Conservation (phyloP, 2,888 invertebrate species). For the Acronicta psi region DNA sequence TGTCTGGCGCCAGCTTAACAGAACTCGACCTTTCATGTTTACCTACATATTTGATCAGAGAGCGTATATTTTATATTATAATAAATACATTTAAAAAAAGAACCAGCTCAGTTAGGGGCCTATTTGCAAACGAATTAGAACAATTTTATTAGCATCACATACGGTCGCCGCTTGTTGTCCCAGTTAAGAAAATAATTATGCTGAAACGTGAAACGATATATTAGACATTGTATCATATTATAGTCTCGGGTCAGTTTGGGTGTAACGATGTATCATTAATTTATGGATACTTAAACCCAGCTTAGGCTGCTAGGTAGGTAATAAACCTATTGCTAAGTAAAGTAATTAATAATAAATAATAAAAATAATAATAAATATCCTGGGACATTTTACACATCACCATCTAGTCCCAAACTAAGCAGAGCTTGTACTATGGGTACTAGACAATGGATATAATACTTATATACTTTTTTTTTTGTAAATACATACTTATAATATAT, state of each 20-base stretch:
- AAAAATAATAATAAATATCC: too few relatives aligned
- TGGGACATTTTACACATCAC: too few relatives aligned
- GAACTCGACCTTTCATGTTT: slow-evolving; percentile 10
- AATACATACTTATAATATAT: too few relatives aligned
- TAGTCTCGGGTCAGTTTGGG: background rate
- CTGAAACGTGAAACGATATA: slow-evolving; percentile 8
- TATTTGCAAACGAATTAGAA: slow-evolving; percentile 20
- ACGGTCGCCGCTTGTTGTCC: slow-evolving; percentile 1
- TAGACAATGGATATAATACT: too few relatives aligned
- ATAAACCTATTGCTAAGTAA: too few relatives aligned
- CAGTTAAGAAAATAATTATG: slow-evolving; percentile 23
- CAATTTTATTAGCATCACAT: slow-evolving; percentile 33
- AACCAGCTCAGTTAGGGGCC: slow-evolving; percentile 16
- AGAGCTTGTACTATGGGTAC: too few relatives aligned
- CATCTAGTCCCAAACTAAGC: too few relatives aligned
- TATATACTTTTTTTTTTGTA: too few relatives aligned
- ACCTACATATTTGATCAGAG: slow-evolving; percentile 35
- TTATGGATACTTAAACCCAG: background rate
- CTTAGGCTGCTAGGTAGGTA: background rate
- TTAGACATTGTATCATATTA: background rate
- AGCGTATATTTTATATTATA: slow-evolving; percentile 11
- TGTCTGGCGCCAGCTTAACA: slow-evolving; percentile 3
- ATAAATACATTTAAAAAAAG: slow-evolving; percentile 4
- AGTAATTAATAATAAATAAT: too few relatives aligned
- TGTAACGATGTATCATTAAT: background rate